A percentile compares a stretch with the other conserved stretches of the same genome.
These are phyloP conservation scores for Sebastes variabilis DNA, from an alignment of 2,797 vertebrate species.

Conservation along the genomic window DNA sequence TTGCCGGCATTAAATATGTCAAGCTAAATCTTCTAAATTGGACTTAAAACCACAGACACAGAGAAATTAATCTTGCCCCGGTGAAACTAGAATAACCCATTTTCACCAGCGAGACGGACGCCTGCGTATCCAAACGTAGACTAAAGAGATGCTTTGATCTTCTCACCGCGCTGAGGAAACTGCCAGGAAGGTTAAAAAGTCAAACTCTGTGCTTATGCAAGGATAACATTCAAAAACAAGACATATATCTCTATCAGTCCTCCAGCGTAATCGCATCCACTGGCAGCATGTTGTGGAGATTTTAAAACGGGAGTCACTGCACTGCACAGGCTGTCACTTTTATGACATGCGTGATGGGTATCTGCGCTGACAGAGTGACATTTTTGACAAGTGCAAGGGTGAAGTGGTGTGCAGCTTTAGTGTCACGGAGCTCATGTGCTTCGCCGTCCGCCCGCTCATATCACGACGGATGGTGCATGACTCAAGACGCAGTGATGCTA, in stretches of 20 bases:
- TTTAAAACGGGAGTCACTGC: not conserved
- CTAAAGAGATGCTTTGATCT: slow-evolving; percentile 6
- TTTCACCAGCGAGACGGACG: not conserved
- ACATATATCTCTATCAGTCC: not conserved
- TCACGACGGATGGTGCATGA: not conserved
- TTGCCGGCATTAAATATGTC: not conserved
- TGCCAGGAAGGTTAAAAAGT: slow-evolving; percentile 7
- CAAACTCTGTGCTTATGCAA: not conserved
- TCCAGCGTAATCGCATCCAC: not conserved
- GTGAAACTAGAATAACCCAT: not conserved
- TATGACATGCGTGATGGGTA: not conserved
- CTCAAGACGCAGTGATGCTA: not conserved
- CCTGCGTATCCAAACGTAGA: not conserved
- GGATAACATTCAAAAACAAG: not conserved
- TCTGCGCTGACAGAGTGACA: not conserved
- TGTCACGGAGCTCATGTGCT: not conserved
- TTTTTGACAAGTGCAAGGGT: not conserved
- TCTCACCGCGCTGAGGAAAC: not conserved
- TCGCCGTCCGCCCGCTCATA: not conserved
- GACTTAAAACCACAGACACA: not conserved
- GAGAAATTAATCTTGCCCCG: not conserved
- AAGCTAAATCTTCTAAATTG: not conserved
- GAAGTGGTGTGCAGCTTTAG: not conserved
- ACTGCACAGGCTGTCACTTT: not conserved
- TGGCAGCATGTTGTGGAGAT: not conserved